Percentiles rank a stretch among this genome's conserved stretches.
These are phyloP conservation scores for Nomada flava DNA, from an alignment of 2,888 invertebrate genomes.

Conservation along the genomic window DNA sequence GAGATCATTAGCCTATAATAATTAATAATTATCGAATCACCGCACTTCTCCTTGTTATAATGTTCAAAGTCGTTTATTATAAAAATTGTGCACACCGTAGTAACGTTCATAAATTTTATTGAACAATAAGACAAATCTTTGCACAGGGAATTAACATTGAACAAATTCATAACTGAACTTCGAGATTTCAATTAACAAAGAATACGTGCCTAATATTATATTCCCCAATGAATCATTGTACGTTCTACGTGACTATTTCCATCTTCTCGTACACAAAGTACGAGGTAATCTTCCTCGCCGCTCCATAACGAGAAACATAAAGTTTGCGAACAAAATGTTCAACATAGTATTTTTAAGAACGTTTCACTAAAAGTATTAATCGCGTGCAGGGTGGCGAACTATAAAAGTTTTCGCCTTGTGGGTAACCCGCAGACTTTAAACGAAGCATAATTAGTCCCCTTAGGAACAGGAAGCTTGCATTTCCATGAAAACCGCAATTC, in stretches of 20 bases:
- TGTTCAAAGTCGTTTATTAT: too few species aligned
- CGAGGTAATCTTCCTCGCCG: not conserved
- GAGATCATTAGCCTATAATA: too few species aligned
- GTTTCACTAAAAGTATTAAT: not conserved
- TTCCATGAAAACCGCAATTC: conserved; percentile 19
- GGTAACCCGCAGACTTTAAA: not conserved
- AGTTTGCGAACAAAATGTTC: not conserved
- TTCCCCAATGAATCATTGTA: not conserved
- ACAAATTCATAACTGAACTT: not conserved
- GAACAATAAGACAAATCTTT: too few species aligned
- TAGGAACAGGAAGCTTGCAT: conserved; percentile 27
- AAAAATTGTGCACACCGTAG: too few species aligned
- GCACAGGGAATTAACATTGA: too few species aligned
- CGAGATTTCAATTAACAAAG: not conserved
- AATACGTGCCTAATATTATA: not conserved
- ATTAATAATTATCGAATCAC: too few species aligned
- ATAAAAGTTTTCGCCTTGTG: not conserved
- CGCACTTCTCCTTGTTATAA: too few species aligned
- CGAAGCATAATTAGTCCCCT: conserved; percentile 20
- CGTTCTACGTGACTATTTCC: not conserved
- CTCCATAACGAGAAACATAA: not conserved
- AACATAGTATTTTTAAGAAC: not conserved
- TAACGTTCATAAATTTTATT: too few species aligned
- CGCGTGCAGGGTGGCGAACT: not conserved
- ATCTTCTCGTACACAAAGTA: not conserved